Evolutionary conservation across 2,888 invertebrate species (phyloP), one percentile per base, ranked within the genome.

Genomic region (Xylota segnis): DNA sequence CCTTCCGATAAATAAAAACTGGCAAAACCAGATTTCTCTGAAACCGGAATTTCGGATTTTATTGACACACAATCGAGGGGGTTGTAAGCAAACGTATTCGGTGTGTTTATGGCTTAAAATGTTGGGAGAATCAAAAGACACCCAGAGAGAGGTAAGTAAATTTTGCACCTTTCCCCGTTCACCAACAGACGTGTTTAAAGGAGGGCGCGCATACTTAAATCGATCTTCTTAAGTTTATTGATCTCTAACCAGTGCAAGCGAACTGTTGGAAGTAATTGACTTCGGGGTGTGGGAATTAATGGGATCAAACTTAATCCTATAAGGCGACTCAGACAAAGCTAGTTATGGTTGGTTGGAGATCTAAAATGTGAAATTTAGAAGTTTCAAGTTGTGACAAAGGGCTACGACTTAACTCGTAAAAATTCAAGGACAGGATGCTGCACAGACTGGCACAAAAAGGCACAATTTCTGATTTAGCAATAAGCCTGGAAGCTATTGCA

Each of bases 11-110:
- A 37, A 37, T 37, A 29, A 43, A 50, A 66, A 1, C n/a, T 9
- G 43, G 3, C 3, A 23, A 58, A 71, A 58, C 58, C 14, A 47
- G 58, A 47, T 71, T 71, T 71, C 43, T 34, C 43, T 34, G 0
- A 54, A 71, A 71, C 58, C 23, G 47, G 58, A 58, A 27, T 71
- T 47, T 59, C 27, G 14, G 16, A 14, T 45, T 45, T 47, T 59
- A 70, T 47, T 56, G 58, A 32, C 45, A 18, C 7, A 6, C 32
- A 34, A 58, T 45, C n/a, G 58, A 70, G 32, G 71, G 71, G 58
- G 34, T 23, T 40, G 52, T 40, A 52, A 37, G 27, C 16, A 27
- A 50, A 40, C 34, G 52, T 50, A 61, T 29, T 16, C 5, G 4
- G 50, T 14, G 7, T 32, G n/a, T 27, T 27, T 12, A 56, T 34